Evolutionary conservation across 2,888 invertebrate species (phyloP), one percentile per base, ranked within the genome.

Genomic region (Tetragonula carbonaria): DNA sequence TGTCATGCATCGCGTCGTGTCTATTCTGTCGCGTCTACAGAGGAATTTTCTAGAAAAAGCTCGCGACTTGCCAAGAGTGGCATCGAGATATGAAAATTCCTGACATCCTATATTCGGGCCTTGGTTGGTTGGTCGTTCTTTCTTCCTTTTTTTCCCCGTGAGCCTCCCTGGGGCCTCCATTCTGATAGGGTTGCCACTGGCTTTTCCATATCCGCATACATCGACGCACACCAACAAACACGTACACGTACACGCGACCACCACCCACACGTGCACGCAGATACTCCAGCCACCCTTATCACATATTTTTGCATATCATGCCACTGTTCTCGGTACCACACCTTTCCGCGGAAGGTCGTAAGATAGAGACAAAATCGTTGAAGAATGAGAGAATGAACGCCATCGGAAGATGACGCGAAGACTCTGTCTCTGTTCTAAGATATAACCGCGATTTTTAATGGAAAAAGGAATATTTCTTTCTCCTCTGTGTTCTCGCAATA

Each of bases 251-350:
- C 76, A 77, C 84, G 50, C 74, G 77, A 70, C 70, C 77, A 75
- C 76, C 74, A 59, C 71, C 45, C 51, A 73, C 51, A 73, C 72
- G 55, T 55, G 65, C 59, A 77, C 82, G 74, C 67, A 65, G 87
- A 88, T 86, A 90, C 88, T 88, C 89, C 84, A 90, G 87, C 90
- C 82, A 87, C 87, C 85, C 92, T 92, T 92, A 92, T 92, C 92
- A 91, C 91, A 92, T 92, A 92, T 92, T 92, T 92, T 92, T 92
- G 92, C 92, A 92, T 92, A 92, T 92, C 92, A 90, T 92, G 90
- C 90, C 86, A 86, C 87, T 90, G 87, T 87, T 88, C 90, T 84
- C 83, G 78, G 84, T 77, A 86, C 86, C 90, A 80, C 90, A 87
- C 87, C 88, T 87, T 86, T 85, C 78, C 86, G 78, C 78, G 85